phyloP scores from a whole-genome alignment of 37 sponge, comb jelly and placozoan genomes.

The Halichondria panicea region DNA sequence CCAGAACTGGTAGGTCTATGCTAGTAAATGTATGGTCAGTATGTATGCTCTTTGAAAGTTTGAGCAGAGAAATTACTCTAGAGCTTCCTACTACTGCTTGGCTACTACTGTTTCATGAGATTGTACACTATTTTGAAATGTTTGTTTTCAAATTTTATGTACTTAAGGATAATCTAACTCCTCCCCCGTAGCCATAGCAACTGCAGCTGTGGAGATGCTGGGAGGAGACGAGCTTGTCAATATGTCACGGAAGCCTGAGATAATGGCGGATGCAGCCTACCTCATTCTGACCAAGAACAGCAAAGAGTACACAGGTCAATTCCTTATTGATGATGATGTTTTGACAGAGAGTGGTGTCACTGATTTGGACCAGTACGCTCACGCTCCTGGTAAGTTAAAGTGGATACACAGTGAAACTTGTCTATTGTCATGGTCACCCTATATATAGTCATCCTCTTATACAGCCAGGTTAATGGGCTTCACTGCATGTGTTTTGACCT shows the following conservation, averaged over 20 bases:
- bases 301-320: slow-evolving; percentile 82
- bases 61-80: too few relatives aligned
- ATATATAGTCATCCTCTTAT: not conserved
- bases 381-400: slow-evolving; percentile 81
- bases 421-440: too few relatives aligned
- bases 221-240: slow-evolving; percentile 69
- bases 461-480: too few relatives aligned
- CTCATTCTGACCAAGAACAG: slow-evolving; percentile 76
- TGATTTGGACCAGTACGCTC: slow-evolving; percentile 87
- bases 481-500: not conserved
- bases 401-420: too few relatives aligned
- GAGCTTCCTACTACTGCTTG: too few relatives aligned
- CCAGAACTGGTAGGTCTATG: slow-evolving; percentile 86
- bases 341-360: slow-evolving; percentile 77
- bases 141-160: not conserved
- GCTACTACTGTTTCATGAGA: too few relatives aligned
- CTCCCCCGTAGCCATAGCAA: slow-evolving; percentile 70
- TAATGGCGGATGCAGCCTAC: slow-evolving; percentile 99
- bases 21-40: too few relatives aligned
- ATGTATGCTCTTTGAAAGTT: too few relatives aligned
- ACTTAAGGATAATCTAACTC: not conserved
- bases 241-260: slow-evolving; percentile 89
- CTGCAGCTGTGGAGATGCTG: slow-evolving; percentile 97
- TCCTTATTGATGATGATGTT: slow-evolving; percentile 95
- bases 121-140: not conserved